Evolutionary conservation across 2,797 vertebrate genomes (phyloP).

Genomic region (Sebastolobus alascanus): DNA sequence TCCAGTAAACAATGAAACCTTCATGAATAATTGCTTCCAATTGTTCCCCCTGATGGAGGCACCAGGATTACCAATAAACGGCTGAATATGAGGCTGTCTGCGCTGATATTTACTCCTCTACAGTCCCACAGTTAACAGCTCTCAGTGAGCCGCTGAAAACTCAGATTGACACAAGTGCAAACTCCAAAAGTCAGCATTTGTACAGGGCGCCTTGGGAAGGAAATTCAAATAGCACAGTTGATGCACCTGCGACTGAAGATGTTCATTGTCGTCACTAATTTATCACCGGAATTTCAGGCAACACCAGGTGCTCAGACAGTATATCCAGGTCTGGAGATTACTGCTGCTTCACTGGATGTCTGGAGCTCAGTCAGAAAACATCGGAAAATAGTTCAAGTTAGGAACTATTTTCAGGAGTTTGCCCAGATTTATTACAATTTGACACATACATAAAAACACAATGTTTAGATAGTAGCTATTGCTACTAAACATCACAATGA

Average conservation of each 20-base stretch:
- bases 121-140: conserved; percentile 3
- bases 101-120: conserved; percentile 22
- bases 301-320: conserved; percentile 62
- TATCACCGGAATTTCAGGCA: conserved; percentile 61
- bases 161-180: conserved; percentile 59
- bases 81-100: conserved; percentile 21
- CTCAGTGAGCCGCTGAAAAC: conserved; percentile 32
- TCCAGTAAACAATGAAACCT: conserved; percentile 39
- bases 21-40: conserved; percentile 46
- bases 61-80: conserved; percentile 39
- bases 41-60: conserved; percentile 30
- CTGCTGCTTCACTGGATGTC: conserved; percentile 16
- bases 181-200: conserved; percentile 62
- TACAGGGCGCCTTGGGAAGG: conserved; percentile 35
- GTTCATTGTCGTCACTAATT: conserved; percentile 62
- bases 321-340: conserved; percentile 22
- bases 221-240: conserved; percentile 56
- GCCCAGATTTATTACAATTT: background rate
- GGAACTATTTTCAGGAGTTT: conserved; percentile 2
- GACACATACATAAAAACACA: background rate
- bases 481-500: background rate
- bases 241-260: conserved; percentile 72
- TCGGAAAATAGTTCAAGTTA: background rate
- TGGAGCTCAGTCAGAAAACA: conserved; percentile 16
- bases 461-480: background rate